Percentiles rank a stretch among this genome's conserved stretches.
These are phyloP conservation scores for Argyrosomus regius DNA, from an alignment of 2,797 vertebrate species.

Conservation along the genomic window DNA sequence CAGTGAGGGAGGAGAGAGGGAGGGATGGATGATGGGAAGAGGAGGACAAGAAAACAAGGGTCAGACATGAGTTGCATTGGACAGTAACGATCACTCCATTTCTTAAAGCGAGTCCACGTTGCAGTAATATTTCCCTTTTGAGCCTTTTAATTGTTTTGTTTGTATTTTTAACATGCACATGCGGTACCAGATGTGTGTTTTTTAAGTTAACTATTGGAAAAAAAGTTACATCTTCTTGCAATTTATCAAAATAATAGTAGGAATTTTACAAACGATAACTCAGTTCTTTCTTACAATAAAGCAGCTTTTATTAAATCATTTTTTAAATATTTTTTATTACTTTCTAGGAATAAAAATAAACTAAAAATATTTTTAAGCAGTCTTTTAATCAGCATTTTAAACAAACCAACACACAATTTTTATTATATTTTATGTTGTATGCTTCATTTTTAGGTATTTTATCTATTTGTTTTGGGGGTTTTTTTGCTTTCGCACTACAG, in stretches of 20 bases:
- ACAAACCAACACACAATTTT: not conserved
- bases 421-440: not conserved
- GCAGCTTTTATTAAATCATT: not conserved
- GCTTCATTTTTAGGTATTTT: not conserved
- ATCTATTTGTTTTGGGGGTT: not conserved
- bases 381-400: not conserved
- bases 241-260: not conserved
- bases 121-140: not conserved
- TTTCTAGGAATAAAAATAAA: not conserved
- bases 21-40: not conserved
- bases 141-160: not conserved
- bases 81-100: not conserved
- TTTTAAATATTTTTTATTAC: not conserved
- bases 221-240: not conserved
- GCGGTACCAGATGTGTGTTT: not conserved
- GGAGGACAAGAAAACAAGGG: constrained; percentile 15
- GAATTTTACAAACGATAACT: too few species aligned
- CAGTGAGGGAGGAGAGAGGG: not conserved
- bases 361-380: not conserved
- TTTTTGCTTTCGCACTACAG: too few species aligned
- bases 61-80: constrained; percentile 13
- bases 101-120: not conserved
- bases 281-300: not conserved
- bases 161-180: not conserved
- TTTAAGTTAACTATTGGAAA: not conserved